Evolutionary conservation across 1,140 invertebrate genomes (phyloP).

Genomic region (Drosophila triauraria): DNA sequence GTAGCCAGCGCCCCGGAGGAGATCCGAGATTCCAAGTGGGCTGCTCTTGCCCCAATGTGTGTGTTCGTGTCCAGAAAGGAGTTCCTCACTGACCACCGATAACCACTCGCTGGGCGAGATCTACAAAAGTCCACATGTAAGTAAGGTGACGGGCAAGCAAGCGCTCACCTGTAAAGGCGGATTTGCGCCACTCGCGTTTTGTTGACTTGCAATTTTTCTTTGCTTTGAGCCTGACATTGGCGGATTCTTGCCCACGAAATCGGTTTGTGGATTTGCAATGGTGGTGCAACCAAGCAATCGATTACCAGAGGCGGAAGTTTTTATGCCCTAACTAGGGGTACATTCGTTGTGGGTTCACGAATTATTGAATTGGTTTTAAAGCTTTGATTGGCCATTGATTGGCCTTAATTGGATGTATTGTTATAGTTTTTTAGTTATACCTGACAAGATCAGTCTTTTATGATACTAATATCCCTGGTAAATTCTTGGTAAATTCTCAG

Average conservation of each 20-base stretch:
- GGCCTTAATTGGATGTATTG: neutral
- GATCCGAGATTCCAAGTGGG: conserved; percentile 17
- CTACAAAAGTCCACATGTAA: conserved; percentile 47
- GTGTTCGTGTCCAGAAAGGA: conserved; percentile 9
- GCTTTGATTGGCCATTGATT: neutral
- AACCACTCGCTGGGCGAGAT: conserved; percentile 10
- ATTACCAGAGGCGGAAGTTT: conserved; percentile 43
- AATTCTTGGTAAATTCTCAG: neutral
- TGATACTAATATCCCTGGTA: neutral
- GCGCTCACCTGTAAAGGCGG: conserved; percentile 33
- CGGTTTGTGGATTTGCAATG: conserved; percentile 10
- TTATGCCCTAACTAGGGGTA: conserved; percentile 10
- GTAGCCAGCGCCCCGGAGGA: conserved; percentile 4
- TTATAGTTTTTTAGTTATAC: neutral
- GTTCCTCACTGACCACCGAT: conserved; percentile 3
- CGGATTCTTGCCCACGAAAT: conserved; percentile 42
- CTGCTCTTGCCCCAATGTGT: conserved; percentile 24
- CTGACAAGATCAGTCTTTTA: neutral
- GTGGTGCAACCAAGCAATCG: conserved; percentile 38
- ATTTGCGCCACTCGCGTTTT: conserved; percentile 19
- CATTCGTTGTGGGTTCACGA: neutral
- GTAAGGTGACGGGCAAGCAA: conserved; percentile 10
- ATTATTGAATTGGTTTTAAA: neutral
- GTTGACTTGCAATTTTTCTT: conserved; percentile 43
- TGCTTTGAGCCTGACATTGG: conserved; percentile 38